Evolutionary conservation across 2,888 invertebrate genomes (phyloP), one percentile per base, ranked within the genome.

Genomic region (Metellina segmentata): DNA sequence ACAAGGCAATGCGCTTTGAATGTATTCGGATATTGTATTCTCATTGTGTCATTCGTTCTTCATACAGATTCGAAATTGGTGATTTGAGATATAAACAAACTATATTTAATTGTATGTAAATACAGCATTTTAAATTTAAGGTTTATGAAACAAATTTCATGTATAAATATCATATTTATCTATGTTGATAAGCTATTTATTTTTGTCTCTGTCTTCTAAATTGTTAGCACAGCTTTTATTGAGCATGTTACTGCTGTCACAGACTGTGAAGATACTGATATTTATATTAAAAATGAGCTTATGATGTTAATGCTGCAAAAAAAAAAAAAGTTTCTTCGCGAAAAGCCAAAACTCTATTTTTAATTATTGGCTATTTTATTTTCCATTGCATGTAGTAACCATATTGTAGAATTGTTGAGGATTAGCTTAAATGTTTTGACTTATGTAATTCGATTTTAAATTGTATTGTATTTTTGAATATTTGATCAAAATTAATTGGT

Each of bases 271-370:
- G 75, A 83, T 61, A 16, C 7, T 78, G 78, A 78, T 52, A 53
- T 85, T 74, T 85, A 75, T 74, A 48, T 61, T 85, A 49, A 61
- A 51, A 20, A 85, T 74, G 85, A 85, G 85, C 85, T 85, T 85
- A 85, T 85, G 20, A 75, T 85, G 7, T 61, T 34, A 34, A 34
- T 61, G 61, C 61, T 8, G 61, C 61, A 8, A 61, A 61, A 61
- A 61, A n/a, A n/a, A n/a, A n/a, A n/a, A n/a, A 34, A 4, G 34
- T 34, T 34, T 34, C 34, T 61, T 61, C 61, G 16, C 61, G 9
- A 16, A 16, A 61, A 61, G 61, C 61, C 61, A 61, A 61, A 61
- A 16, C 13, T 61, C 61, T 61, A 61, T 61, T 61, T 61, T 61
- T 11, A 16, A 61, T 34, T 34, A 34, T 61, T 61, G 61, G 61